Base-by-base conservation (phyloP, 1,140 invertebrate species). In the Octopus bimaculoides region DNA sequence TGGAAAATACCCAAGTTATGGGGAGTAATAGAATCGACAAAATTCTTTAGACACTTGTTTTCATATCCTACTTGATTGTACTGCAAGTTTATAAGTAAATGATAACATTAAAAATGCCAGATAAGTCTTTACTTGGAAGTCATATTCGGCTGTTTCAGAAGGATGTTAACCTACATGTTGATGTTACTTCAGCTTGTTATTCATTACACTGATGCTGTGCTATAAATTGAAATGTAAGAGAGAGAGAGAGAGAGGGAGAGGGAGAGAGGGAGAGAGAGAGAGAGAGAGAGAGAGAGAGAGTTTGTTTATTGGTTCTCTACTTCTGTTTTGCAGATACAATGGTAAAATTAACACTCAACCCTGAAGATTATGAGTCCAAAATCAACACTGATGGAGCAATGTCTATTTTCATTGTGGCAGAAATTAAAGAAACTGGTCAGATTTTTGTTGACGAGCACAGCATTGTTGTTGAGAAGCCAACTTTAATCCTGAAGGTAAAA, bases 401-500 rank as follows among this genome's bases (percentile, higher is more conserved):
- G 88, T 95, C 95, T 83, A 94, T 97, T 17, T 93, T 94, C 0
- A 95, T 95, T 80, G 88, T 96, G 52, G 95, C 94, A 0, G 93
- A 92, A 4, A 94, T 98, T 5, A 92, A 93, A 17, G 94, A 96
- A 74, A 96, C 93, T 1, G 93, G 95, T 74, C 97, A 93, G 86
- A 95, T 96, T 85, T 97, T 96, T 86, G 96, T 95, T 85, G 95
- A 95, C 0, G 94, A 96, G 90, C 95, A 96, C 85, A 95, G 97
- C 89, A 96, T 97, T 86, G 92, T 95, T 82, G 94, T 97, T 4
- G 91, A 95, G 52, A 97, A 97, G 86, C 96, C 96, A 0, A 95
- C 97, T 86, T 95, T 97, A 66, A 94, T 94, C 88, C 94, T 97
- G 79, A 92, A 92, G 84, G 93, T 93, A 81, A 77, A 53, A 14